Base-by-base conservation (phyloP, 2,797 vertebrate species). In the Anabacerthia variegaticeps region DNA sequence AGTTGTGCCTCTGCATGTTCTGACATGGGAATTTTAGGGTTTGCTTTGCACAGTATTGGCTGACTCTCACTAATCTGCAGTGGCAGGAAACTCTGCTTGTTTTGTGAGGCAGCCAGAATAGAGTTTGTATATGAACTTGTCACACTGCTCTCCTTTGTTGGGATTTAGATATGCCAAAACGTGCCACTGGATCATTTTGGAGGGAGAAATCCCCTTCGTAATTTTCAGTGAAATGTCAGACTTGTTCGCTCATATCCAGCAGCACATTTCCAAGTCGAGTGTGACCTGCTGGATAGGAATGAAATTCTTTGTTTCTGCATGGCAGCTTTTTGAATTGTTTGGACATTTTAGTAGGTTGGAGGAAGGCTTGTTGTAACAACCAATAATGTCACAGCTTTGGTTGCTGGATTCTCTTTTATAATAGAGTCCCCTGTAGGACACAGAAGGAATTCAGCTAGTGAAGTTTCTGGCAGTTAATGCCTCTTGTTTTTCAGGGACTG, bases 291-390 rank as follows among this genome's bases (percentile, higher is more conserved):
- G 86, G 66, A 37, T 76, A 8, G 49, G 51, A 87, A 74, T 87
- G 8, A 61, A 82, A 56, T 54, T 61, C 30, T 78, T 74, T 6
- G 1, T 74, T 93, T 81, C 59, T 82, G 23, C 24, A 3, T 51
- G 71, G 71, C 74, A 87, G 27, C 63, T 82, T 79, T 86, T 69
- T 76, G 73, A 91, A 74, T 91, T 87, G 74, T 91, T 91, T 78
- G 95, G 92, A 80, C 80, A 36, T 89, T 88, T 76, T 49, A 32
- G 63, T 68, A 65, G 80, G n/a, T 32, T 93, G 77, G 41, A 82
- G 74, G n/a, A 92, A 83, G 61, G 82, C 48, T 76, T 74, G 43
- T 82, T 2, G 0, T 65, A 92, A 87, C 48, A 85, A 34, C 66
- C 84, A 65, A 78, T 88, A 84, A 79, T 94, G 71, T 82, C 88